phyloP scores from a whole-genome alignment of 1,140 invertebrate genomes.

The Drosophila fuyamai region DNA sequence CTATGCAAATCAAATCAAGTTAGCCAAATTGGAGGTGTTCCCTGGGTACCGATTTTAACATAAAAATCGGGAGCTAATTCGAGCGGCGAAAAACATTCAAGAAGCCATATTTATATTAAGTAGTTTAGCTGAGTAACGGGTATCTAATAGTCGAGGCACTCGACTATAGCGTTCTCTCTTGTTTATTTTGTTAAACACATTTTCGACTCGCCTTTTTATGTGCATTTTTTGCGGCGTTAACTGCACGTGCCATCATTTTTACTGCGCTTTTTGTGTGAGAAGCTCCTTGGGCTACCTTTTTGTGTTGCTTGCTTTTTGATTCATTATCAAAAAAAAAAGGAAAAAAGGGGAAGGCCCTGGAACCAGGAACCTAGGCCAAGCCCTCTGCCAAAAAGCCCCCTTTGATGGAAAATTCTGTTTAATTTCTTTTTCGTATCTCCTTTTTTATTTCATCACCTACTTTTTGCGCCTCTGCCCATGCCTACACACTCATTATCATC shows the following conservation, averaged over 20 bases:
- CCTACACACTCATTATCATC: conserved; percentile 27
- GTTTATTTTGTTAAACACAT: conserved; percentile 65
- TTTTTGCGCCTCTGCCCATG: conserved; percentile 46
- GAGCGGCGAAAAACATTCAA: no score
- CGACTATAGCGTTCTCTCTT: no score
- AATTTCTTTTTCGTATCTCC: conserved; percentile 44
- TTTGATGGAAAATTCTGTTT: conserved; percentile 40
- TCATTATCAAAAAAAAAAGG: conserved; percentile 44
- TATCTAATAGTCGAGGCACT: no score
- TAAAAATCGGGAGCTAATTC: no score
- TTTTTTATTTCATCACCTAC: conserved; percentile 62
- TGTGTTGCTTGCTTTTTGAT: conserved; percentile 49
- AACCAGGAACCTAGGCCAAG: conserved; percentile 28
- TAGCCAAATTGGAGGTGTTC: no score
- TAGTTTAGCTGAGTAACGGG: no score
- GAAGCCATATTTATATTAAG: no score
- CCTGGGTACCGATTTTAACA: no score
- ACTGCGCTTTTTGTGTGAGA: conserved; percentile 60
- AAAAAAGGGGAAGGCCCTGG: conserved; percentile 5
- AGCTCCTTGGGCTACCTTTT: conserved; percentile 30
- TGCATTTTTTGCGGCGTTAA: conserved; percentile 77
- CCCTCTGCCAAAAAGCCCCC: conserved; percentile 9
- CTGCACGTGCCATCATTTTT: conserved; percentile 79
- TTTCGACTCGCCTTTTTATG: conserved; percentile 66
- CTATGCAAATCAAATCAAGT: no score